Percentiles rank a stretch among this genome's conserved stretches.
phyloP scores from a whole-genome alignment of 2,113 vertebrate genomes.

The Nothocercus julius region DNA sequence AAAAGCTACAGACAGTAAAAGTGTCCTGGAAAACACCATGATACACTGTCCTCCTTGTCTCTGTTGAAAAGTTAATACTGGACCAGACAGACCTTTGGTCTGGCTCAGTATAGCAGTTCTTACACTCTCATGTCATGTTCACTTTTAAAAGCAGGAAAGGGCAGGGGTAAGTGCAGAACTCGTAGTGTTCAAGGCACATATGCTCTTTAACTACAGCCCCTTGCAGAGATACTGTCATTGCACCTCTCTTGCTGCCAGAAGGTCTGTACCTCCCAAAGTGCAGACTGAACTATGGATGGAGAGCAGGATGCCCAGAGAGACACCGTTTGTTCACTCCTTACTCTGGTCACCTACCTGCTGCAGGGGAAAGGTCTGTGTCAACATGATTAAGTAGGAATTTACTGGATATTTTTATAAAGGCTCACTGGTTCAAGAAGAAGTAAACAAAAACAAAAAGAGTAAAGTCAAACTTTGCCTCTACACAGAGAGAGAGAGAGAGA shows the following conservation, averaged over 20 bases:
- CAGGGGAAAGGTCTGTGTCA: not conserved
- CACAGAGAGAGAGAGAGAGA: not conserved
- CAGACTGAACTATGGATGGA: not conserved
- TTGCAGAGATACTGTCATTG: not conserved
- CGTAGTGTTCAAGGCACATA: rapidly evolving
- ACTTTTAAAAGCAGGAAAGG: not conserved
- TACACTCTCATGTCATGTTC: not conserved
- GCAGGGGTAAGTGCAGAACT: not conserved
- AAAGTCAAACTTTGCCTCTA: not conserved
- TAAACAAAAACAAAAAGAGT: not conserved
- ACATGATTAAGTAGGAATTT: not conserved
- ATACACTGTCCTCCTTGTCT: not conserved
- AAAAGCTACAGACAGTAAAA: not conserved
- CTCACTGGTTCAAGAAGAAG: not conserved
- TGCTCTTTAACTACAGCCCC: not conserved
- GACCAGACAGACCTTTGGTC: not conserved
- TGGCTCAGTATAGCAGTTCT: not conserved
- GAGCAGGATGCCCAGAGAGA: not conserved
- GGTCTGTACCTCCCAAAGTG: not conserved
- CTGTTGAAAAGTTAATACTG: not conserved
- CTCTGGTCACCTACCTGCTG: not conserved
- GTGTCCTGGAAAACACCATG: not conserved
- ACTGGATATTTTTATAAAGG: not conserved
- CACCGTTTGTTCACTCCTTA: not conserved
- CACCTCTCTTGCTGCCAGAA: not conserved